phyloP scores from a whole-genome alignment of 2,113 vertebrate genomes.

The Halichoerus grypus region DNA sequence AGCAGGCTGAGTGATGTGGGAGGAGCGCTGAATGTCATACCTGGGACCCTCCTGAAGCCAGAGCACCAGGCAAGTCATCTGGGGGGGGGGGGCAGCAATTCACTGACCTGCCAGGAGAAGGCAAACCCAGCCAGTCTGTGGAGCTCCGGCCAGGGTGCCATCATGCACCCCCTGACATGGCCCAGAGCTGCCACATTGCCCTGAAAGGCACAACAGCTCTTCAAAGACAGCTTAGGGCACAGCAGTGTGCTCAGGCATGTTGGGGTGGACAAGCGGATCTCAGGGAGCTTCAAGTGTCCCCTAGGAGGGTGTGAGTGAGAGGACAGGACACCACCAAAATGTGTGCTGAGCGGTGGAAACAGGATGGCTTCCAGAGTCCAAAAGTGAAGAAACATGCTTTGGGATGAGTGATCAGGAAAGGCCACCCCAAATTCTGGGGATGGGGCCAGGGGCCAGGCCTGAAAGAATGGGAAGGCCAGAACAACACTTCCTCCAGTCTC shows the following conservation, averaged over 20 bases:
- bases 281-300: not conserved
- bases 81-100: not conserved
- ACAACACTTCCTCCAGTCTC: not conserved
- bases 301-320: not conserved
- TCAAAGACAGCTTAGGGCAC: not conserved
- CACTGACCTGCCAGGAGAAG: not conserved
- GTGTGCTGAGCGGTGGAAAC: not conserved
- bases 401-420: not conserved
- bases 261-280: not conserved
- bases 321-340: not conserved
- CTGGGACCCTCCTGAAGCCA: not conserved
- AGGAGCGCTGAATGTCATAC: not conserved
- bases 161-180: not conserved
- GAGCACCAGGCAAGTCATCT: not conserved
- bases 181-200: not conserved
- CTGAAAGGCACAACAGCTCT: not conserved
- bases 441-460: too few relatives aligned
- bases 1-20: not conserved
- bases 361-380: not conserved
- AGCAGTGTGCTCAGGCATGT: too few relatives aligned
- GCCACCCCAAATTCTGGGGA: not conserved
- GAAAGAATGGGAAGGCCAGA: not conserved
- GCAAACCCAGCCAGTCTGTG: not conserved
- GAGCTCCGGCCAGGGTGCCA: not conserved
- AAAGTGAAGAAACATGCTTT: not conserved